phyloP scores from a whole-genome alignment of 2,888 invertebrate genomes.

The Pammene fasciana region DNA sequence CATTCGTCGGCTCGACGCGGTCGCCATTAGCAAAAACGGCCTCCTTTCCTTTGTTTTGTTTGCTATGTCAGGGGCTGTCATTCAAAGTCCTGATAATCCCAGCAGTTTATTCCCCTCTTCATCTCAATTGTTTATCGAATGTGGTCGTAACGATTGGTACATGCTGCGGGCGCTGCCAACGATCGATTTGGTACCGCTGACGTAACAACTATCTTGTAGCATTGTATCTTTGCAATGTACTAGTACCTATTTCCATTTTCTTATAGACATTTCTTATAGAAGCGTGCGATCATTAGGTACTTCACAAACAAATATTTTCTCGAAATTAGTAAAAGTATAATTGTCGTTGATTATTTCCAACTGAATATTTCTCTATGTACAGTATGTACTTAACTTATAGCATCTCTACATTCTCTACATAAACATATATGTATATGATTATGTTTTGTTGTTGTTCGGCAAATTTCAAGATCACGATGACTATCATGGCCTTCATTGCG shows the following conservation, averaged over 20 bases:
- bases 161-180: constrained; percentile 33
- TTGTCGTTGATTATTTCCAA: no score
- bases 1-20: no score
- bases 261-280: constrained; percentile 1
- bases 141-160: constrained; percentile 27
- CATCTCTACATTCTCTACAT: no score
- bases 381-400: no score
- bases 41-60: neutral
- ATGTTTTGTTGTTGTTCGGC: neutral
- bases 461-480: neutral
- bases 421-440: no score
- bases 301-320: no score
- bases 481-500: neutral
- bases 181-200: constrained; percentile 39
- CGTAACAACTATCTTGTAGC: constrained; percentile 32
- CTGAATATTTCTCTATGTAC: no score
- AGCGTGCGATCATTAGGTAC: neutral
- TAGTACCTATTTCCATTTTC: constrained; percentile 14
- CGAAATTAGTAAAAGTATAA: no score
- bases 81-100: constrained; percentile 2
- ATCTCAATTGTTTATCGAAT: constrained; percentile 31
- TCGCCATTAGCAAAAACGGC: neutral
- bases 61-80: neutral
- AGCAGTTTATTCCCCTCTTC: constrained; percentile 29
- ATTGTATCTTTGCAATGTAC: neutral